Evolutionary conservation across 2,113 vertebrate genomes (phyloP), one percentile per base, ranked within the genome.

Genomic region (Dipodomys ordii): DNA sequence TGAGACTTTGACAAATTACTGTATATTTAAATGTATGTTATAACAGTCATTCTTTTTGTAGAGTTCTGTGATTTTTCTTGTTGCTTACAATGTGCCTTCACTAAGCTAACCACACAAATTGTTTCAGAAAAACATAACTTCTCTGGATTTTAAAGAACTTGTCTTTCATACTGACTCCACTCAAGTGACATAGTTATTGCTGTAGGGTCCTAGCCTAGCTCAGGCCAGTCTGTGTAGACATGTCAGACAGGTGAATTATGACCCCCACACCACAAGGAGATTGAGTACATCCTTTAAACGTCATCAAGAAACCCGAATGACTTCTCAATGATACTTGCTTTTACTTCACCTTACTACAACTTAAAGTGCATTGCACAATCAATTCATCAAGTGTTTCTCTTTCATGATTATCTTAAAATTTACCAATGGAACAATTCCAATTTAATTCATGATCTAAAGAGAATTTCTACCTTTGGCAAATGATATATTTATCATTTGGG

Each of bases 51-150:
- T 89, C 28, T 32, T 78, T 62, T 73, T 53, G 7, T 73, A 53
- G 22, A 86, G 64, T 65, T 88, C 25, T 7, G 7, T 23, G 25
- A 93, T 90, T 88, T 91, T 76, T 88, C 71, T 91, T 92, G 60
- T 60, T 91, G 49, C 30, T n/a, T 87, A 69, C 89, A 92, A 68
- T 92, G 60, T 71, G 57, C 0, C 74, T 71, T 92, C 23, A 83
- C 25, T 62, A 65, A 89, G 49, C 62, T 76, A 71, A 76, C 39
- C 39, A 39, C 1, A 1, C 79, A 90, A 69, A 12, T 30, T 80
- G 35, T 77, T 94, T 79, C 30, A 87, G 49, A 35, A 93, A 94
- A 88, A 49, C 85, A 69, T 62, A 67, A 44, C 10, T 60, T n/a
- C 35, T 88, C 32, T 83, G 60, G 20, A 46, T 79, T 92, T 91